A percentile compares a stretch with the other conserved stretches of the same genome.
Evolutionary conservation across 2,797 vertebrate genomes (phyloP).

Genomic region (Sebastes hubbsi): DNA sequence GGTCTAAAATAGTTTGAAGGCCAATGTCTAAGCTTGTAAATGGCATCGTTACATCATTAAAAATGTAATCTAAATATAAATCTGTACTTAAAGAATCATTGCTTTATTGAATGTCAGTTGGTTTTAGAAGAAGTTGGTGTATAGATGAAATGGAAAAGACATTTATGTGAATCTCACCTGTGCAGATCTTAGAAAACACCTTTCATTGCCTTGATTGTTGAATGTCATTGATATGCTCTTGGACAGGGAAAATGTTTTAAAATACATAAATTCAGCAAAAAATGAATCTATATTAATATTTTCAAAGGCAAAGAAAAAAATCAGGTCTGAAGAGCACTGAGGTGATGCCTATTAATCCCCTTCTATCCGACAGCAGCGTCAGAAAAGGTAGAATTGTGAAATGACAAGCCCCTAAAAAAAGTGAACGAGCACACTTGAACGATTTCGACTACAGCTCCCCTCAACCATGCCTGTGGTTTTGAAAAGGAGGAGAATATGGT

Average conservation of each 20-base stretch:
- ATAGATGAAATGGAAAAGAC: constrained; percentile 8
- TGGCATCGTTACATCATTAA: not conserved
- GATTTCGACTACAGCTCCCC: constrained; percentile 78
- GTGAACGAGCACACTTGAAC: constrained; percentile 81
- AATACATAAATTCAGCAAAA: constrained; percentile 76
- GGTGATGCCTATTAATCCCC: constrained; percentile 82
- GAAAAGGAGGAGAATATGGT: constrained; percentile 78
- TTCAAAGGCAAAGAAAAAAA: constrained; percentile 67
- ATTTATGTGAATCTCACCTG: constrained; percentile 12
- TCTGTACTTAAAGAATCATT: not conserved
- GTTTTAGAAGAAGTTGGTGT: not conserved
- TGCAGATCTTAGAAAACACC: constrained; percentile 9
- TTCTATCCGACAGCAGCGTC: constrained; percentile 75
- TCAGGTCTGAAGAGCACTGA: constrained; percentile 69
- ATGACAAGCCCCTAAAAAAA: constrained; percentile 81
- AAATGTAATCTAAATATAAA: not conserved
- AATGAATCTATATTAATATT: constrained; percentile 75
- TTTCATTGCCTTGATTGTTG: constrained; percentile 52
- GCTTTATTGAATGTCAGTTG: not conserved
- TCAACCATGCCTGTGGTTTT: constrained; percentile 82
- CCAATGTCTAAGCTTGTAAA: not conserved
- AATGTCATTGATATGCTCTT: constrained; percentile 58
- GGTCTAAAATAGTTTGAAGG: not conserved
- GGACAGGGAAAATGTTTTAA: constrained; percentile 49
- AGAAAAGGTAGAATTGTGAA: constrained; percentile 79